Evolutionary conservation across 2,888 invertebrate genomes (phyloP).

Genomic region (Germaria angustata): DNA sequence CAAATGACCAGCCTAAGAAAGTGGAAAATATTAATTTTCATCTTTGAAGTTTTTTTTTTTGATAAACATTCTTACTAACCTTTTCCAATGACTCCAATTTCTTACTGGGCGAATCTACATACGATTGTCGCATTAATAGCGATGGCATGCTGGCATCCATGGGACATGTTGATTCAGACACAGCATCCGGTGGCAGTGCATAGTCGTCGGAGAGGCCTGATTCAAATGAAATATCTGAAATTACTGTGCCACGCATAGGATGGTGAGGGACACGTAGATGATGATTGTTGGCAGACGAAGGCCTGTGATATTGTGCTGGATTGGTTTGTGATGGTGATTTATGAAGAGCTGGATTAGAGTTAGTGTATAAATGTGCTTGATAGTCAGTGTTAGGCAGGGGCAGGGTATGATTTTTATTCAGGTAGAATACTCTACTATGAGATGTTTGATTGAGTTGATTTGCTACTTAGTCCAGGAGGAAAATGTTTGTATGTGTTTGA

Average conservation of each 20-base stretch:
- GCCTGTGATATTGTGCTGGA: slow-evolving; percentile 65
- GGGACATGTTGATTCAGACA: slow-evolving; percentile 87
- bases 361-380: slow-evolving; percentile 68
- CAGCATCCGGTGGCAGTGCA: slow-evolving; percentile 96
- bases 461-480: not conserved
- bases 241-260: slow-evolving; percentile 80
- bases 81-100: slow-evolving; percentile 92
- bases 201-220: slow-evolving; percentile 98
- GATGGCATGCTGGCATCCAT: slow-evolving; percentile 89
- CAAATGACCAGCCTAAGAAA: slow-evolving; percentile 85
- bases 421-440: slow-evolving; percentile 3
- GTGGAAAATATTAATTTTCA: not conserved
- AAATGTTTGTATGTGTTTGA: not conserved
- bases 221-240: slow-evolving; percentile 93
- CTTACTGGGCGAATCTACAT: slow-evolving; percentile 82
- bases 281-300: slow-evolving; percentile 70
- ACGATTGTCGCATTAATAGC: slow-evolving; percentile 83
- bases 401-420: slow-evolving; percentile 58
- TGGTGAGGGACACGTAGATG: slow-evolving; percentile 74
- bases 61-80: slow-evolving; percentile 73
- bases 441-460: not conserved
- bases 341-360: slow-evolving; percentile 62
- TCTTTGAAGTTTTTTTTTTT: not conserved
- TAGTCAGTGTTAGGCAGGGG: slow-evolving; percentile 64
- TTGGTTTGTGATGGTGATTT: slow-evolving; percentile 67